These are phyloP conservation scores for Tadarida brasiliensis DNA, from an alignment of 2,797 vertebrate genomes.

Conservation along the genomic window DNA sequence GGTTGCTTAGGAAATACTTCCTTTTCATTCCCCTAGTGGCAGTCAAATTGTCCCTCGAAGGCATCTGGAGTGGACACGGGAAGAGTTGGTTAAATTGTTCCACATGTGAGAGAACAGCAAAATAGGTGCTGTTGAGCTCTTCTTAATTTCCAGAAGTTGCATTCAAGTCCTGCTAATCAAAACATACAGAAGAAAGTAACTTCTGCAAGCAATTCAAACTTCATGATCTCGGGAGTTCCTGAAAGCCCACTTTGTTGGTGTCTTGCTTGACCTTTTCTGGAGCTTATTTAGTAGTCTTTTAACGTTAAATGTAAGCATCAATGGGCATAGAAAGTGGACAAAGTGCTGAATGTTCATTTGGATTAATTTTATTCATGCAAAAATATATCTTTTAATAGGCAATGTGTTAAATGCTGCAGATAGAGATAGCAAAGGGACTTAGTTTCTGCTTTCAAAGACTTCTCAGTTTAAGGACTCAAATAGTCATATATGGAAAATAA, in stretches of 20 bases:
- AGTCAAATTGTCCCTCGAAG: not conserved
- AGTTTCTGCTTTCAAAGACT: not conserved
- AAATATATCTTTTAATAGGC: constrained; percentile 1
- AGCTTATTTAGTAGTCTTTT: not conserved
- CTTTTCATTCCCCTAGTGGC: not conserved
- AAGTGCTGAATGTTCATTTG: not conserved
- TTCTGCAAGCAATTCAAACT: not conserved
- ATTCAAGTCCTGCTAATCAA: constrained; percentile 23
- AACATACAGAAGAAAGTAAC: not conserved
- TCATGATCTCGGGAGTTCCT: not conserved
- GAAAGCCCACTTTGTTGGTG: not conserved
- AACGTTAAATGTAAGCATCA: not conserved
- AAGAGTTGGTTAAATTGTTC: not conserved
- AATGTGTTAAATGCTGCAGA: not conserved
- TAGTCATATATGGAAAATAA: not conserved
- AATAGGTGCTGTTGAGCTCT: not conserved
- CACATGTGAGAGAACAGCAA: not conserved
- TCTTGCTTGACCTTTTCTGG: not conserved
- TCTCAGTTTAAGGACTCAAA: not conserved
- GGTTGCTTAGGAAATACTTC: not conserved
- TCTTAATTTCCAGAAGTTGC: not conserved
- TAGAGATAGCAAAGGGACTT: not conserved
- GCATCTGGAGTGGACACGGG: not conserved
- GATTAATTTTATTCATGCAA: not conserved
- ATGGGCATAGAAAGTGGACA: not conserved